A percentile compares a stretch with the other conserved stretches of the same genome.
Evolutionary conservation across 2,113 vertebrate species (phyloP).

Genomic region (Thamnophis sirtalis): DNA sequence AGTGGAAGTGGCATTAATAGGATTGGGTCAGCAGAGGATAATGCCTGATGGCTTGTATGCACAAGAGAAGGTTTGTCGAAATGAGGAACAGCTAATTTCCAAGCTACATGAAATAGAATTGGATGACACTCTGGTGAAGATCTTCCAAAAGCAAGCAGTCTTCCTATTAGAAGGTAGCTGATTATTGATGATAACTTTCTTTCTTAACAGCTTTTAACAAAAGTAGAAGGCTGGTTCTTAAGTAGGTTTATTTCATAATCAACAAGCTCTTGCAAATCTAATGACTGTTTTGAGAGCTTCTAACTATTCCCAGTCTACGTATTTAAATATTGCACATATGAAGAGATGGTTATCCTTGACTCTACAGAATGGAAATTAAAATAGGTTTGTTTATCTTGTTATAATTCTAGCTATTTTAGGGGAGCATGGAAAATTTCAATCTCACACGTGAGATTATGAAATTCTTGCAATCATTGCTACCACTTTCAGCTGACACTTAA

Average conservation of each 20-base stretch:
- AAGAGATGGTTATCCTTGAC: not conserved
- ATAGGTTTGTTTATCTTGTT: not conserved
- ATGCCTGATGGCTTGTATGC: slow-evolving; percentile 96
- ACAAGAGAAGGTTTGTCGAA: slow-evolving; percentile 94
- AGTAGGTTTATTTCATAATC: slow-evolving; percentile 23
- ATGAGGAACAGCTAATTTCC: slow-evolving; percentile 92
- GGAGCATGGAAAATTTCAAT: not conserved
- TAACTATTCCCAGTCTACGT: not conserved
- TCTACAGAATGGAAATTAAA: not conserved
- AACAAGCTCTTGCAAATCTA: not conserved
- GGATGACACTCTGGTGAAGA: slow-evolving; percentile 86
- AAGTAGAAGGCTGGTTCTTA: not conserved
- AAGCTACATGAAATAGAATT: slow-evolving; percentile 89
- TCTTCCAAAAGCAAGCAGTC: slow-evolving; percentile 91
- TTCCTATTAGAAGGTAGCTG: slow-evolving; percentile 89
- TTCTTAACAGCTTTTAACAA: slow-evolving; percentile 32
- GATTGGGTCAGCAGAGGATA: slow-evolving; percentile 90
- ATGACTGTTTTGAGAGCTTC: slow-evolving; percentile 6
- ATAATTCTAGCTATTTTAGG: not conserved
- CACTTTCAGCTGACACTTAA: not conserved
- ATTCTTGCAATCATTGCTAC: not conserved
- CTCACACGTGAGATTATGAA: not conserved
- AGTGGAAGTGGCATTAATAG: slow-evolving; percentile 89
- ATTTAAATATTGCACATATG: not conserved
- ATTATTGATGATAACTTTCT: slow-evolving; percentile 39